A percentile compares a stretch with the other conserved stretches of the same genome.
These are phyloP conservation scores for Sialia sialis DNA, from an alignment of 2,113 vertebrate species.

Conservation along the genomic window DNA sequence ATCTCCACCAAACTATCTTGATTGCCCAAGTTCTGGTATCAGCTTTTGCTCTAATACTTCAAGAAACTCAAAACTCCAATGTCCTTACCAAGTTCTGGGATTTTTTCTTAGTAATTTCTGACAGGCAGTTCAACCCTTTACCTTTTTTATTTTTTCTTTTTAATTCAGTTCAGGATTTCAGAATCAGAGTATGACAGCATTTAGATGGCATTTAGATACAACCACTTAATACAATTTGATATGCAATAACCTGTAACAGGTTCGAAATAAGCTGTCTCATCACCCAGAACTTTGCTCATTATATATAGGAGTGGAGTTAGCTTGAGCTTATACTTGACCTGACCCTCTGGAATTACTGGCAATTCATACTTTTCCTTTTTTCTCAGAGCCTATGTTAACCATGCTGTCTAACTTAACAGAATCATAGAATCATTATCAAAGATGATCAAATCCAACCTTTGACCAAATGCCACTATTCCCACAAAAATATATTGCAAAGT, in stretches of 20 bases:
- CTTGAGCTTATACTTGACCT: neutral
- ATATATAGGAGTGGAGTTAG: neutral
- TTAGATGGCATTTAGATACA: neutral
- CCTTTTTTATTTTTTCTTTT: neutral
- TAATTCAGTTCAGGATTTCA: neutral
- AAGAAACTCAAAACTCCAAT: neutral
- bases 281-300: neutral
- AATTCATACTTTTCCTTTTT: neutral
- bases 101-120: neutral
- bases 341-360: neutral
- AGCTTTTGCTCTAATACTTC: neutral
- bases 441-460: neutral
- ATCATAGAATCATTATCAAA: neutral
- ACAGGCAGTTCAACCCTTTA: neutral
- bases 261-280: neutral
- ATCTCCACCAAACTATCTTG: neutral
- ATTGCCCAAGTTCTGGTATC: neutral
- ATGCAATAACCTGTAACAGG: neutral
- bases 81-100: neutral
- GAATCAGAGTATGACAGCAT: neutral
- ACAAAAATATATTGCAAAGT: neutral
- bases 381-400: neutral
- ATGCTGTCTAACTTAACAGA: neutral
- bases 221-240: neutral
- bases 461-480: neutral